These are phyloP conservation scores for Brachyalestes nurse DNA, from an alignment of 2,797 vertebrate species.

Conservation along the genomic window DNA sequence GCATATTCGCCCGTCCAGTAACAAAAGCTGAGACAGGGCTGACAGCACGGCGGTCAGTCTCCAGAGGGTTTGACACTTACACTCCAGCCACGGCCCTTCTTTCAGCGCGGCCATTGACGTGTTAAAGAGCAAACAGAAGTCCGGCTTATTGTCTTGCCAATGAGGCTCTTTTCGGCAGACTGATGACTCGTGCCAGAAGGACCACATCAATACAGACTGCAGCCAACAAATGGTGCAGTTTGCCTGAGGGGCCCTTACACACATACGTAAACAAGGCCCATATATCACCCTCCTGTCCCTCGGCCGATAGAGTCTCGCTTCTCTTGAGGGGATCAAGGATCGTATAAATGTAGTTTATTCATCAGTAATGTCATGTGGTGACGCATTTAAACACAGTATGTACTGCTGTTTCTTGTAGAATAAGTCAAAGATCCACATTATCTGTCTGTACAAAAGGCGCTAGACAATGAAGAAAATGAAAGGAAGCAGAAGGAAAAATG, in stretches of 20 bases:
- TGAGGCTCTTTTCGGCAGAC: slow-evolving; percentile 74
- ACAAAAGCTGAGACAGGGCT: slow-evolving; percentile 46
- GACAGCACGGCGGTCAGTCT: slow-evolving; percentile 55
- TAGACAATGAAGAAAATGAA: neutral
- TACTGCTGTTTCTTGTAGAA: neutral
- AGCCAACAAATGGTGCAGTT: slow-evolving; percentile 66
- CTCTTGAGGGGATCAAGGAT: slow-evolving; percentile 34
- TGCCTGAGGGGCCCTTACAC: slow-evolving; percentile 38
- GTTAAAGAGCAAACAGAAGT: slow-evolving; percentile 80
- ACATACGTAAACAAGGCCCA: slow-evolving; percentile 38
- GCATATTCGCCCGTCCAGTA: slow-evolving; percentile 42
- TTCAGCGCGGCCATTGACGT: slow-evolving; percentile 76
- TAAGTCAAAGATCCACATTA: neutral
- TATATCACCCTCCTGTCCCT: slow-evolving; percentile 14
- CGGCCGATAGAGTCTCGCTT: slow-evolving; percentile 25
- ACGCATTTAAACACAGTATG: neutral
- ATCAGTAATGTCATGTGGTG: slow-evolving; percentile 29
- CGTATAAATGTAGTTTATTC: slow-evolving; percentile 48
- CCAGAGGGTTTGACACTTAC: slow-evolving; percentile 55
- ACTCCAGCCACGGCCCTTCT: slow-evolving; percentile 41
- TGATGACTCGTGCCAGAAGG: slow-evolving; percentile 72
- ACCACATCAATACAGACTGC: slow-evolving; percentile 73
- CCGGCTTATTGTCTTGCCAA: slow-evolving; percentile 77
- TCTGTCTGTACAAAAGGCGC: neutral
- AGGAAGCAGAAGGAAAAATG: neutral